Evolutionary conservation across 2,888 invertebrate species (phyloP), one percentile per base, ranked within the genome.

Genomic region (Hypercompe scribonia): DNA sequence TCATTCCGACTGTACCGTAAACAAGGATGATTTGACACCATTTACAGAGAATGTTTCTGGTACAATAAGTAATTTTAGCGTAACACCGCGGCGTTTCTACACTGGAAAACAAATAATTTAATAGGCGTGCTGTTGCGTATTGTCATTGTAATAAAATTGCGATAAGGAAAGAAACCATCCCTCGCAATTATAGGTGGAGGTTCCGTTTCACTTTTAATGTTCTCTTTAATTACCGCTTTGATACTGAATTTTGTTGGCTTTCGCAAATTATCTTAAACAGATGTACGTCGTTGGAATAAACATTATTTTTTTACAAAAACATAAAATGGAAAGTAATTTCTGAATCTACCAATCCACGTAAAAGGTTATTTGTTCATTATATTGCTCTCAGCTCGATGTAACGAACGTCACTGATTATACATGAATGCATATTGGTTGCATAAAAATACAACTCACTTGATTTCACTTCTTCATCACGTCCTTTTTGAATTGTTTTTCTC

Each of bases 141-240:
- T 94, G 92, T 93, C 93, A 89, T 90, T 90, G 90, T 92, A 91
- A 94, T 94, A 92, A 94, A 92, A 92, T 90, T 90, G 87, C 85
- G 92, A 93, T 93, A 92, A 91, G 91, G 91, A 92, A 92, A 93
- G 90, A 92, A 92, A 92, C 88, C 93, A 91, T 90, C 85, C 87
- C 85, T 86, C 85, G 87, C 90, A 93, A 94, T 93, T 94, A 94
- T 93, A 92, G 91, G 86, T 90, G 88, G 87, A 88, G 89, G 87
- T 89, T 90, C 89, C 88, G 84, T 86, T 89, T 89, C 87, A 89
- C 87, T 87, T 91, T 90, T 88, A 88, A 88, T 87, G 86, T 85
- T 83, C 85, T 82, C 81, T 90, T 90, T 91, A 90, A 92, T 91
- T 91, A 88, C 84, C 85, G 83, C 80, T 89, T 88, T 90, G 87